Evolutionary conservation across 2,888 invertebrate genomes (phyloP), one percentile per base, ranked within the genome.

Genomic region (Elgonia sp.): DNA sequence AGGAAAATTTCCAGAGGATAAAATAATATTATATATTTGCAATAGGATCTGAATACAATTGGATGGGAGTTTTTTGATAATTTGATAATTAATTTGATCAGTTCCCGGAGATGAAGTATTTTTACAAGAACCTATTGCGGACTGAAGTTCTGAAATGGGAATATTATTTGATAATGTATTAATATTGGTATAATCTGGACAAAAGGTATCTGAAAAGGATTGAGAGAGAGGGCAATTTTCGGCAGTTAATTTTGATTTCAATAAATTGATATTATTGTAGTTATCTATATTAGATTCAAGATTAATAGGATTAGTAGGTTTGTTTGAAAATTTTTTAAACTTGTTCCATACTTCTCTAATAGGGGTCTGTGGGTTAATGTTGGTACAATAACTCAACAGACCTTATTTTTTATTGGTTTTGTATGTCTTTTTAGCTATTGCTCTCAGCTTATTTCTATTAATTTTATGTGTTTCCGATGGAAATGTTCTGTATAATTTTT

Each of bases 361-460:
- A 14, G 62, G 62, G 10, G 62, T 62, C 6, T 62, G 18, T 8
- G 55, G n/a, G n/a, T 69, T 18, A 21, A 46, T 14, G 46, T 46
- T 46, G 18, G 20, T 12, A 20, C 8, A 20, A 69, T 69, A 20
- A 46, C 7, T 39, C 14, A 65, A 4, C 1, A 29, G 1, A 46
- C 46, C 46, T 37, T 65, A 20, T 72, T 12, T 62, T 37, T 76
- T 40, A 10, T 10, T 42, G 0, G 0, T 14, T 70, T 55, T 57
- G 55, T 40, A 84, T 10, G 50, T 62, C 65, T 76, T 81, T 67
- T 76, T 70, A 0, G 73, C 75, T 16, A 67, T 37, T 12, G 87
- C 84, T 39, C 81, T 29, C 1, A 7, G 4, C 62, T 67, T 87
- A 73, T 87, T 89, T 12, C 80, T 60, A 18, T 63, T 39, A 9